Conservation (phyloP, 2,113 vertebrate species). For the Thoracochromis brauschi region DNA sequence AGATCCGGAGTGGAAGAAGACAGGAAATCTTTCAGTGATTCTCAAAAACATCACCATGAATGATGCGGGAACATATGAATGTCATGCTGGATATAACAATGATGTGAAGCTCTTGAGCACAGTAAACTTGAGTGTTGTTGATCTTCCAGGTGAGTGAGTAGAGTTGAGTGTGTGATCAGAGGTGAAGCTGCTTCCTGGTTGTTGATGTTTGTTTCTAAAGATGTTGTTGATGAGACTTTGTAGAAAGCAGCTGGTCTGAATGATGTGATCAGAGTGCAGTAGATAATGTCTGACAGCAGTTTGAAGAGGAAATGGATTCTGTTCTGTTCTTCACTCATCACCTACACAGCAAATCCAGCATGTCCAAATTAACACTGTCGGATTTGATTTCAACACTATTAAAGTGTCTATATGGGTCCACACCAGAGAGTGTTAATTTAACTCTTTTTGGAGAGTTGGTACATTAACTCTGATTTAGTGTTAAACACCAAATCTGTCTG, state of each 20-base stretch:
- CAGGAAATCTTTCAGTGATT: neutral
- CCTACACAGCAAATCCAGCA: too few species aligned
- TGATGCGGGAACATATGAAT: neutral
- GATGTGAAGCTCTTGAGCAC: neutral
- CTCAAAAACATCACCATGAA: neutral
- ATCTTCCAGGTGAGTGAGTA: neutral
- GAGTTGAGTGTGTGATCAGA: neutral
- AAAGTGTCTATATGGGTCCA: too few species aligned
- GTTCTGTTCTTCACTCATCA: neutral
- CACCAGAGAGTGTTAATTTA: too few species aligned
- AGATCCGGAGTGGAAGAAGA: neutral
- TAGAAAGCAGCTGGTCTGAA: neutral
- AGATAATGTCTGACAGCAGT: neutral
- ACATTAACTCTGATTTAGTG: too few species aligned
- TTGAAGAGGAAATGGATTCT: neutral
- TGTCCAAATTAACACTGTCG: too few species aligned
- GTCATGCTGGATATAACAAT: neutral
- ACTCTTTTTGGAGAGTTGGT: too few species aligned
- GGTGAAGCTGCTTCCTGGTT: neutral
- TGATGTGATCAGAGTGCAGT: neutral
- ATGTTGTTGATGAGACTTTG: neutral
- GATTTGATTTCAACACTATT: too few species aligned
- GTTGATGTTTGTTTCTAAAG: neutral
- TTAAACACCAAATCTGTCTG: too few species aligned
- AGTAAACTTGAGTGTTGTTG: neutral